Base-by-base conservation (phyloP, 2,797 vertebrate genomes). In the Rallus crepitans region DNA sequence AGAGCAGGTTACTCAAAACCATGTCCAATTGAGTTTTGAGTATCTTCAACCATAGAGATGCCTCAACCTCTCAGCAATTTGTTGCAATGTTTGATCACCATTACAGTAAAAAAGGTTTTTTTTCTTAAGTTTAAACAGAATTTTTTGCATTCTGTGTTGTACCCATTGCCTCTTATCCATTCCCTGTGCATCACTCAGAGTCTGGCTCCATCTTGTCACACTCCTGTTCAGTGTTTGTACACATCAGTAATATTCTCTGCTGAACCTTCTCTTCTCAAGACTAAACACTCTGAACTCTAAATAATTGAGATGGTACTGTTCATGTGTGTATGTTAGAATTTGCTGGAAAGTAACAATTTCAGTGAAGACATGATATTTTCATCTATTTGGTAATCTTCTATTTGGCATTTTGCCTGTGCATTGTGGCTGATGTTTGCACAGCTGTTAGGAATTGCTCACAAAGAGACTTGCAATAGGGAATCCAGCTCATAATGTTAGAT, bases 401-500 rank as follows among this genome's bases (percentile, higher is more conserved):
- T 83, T 89, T 94, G 65, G 42, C 48, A 11, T 72, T 37, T 4
- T 69, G 42, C 53, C 50, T 79, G 20, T 76, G 24, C 31, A 6
- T 75, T 42, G 47, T 65, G 21, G 33, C 50, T 82, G 50, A 40
- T 89, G 30, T 89, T 82, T 87, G 59, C 63, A 76, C 37, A 80
- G 70, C 47, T 91, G 33, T 82, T 92, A 73, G 47, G 65, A 73
- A 52, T 59, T 89, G 52, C 33, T 94, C 35, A 66, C 59, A 72
- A 56, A 78, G 63, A 83, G 25, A 72, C 16, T 63, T 79, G n/a
- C 19, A 66, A 15, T 53, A 69, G 33, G 30, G 19, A 93, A 47
- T 76, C 35, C 52, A 52, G 33, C n/a, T 89, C 24, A 24, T 76
- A 65, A 64, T 19, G 42, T 10, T 56, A n/a, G 23, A 37, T 68